Evolutionary conservation across 2,797 vertebrate species (phyloP).

Genomic region (Dryobates pubescens): DNA sequence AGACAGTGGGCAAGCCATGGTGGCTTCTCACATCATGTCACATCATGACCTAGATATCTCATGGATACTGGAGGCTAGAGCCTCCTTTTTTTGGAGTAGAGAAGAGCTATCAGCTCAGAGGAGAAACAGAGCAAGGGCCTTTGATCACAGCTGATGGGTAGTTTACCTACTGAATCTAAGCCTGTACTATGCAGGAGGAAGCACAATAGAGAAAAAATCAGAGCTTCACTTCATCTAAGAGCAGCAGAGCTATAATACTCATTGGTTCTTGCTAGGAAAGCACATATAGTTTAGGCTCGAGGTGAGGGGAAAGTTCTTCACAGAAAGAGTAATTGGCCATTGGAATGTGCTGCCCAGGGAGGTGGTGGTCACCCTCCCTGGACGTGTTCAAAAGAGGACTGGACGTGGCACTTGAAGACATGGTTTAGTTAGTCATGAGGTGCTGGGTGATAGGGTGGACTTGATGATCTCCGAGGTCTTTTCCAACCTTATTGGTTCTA

Average conservation of each 20-base stretch:
- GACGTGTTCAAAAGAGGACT: too few species aligned
- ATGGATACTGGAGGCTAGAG: background rate
- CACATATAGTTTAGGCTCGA: background rate
- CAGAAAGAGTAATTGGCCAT: too few species aligned
- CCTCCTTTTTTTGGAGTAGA: background rate
- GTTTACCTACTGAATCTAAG: background rate
- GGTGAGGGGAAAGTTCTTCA: too few species aligned
- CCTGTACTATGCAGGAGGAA: background rate
- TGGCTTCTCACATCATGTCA: background rate
- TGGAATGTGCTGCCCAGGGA: too few species aligned
- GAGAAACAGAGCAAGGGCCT: background rate
- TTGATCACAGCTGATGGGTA: background rate
- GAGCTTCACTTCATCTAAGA: background rate
- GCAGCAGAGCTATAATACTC: background rate
- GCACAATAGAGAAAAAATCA: background rate
- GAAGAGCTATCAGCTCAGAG: background rate
- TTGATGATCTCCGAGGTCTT: too few species aligned
- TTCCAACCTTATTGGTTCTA: too few species aligned
- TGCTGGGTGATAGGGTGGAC: too few species aligned
- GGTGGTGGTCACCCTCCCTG: too few species aligned
- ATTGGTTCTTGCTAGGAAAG: background rate
- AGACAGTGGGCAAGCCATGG: fast-evolving
- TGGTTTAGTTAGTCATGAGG: too few species aligned
- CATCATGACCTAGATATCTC: fast-evolving
- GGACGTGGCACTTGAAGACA: too few species aligned